Conservation (phyloP, 2,113 vertebrate genomes). For the Ornithorhynchus anatinus region DNA sequence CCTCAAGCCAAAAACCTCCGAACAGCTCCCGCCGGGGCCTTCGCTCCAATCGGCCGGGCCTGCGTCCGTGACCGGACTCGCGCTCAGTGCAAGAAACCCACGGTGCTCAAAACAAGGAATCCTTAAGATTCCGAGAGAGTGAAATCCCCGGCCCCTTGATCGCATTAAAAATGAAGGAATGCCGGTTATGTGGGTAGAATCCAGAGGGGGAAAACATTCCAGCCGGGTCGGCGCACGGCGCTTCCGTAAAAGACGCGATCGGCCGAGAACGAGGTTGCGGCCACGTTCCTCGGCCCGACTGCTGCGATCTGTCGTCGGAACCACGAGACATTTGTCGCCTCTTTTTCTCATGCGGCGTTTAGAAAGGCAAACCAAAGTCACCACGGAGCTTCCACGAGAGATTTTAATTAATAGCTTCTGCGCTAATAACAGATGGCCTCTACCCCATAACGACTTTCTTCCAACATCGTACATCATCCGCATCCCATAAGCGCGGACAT, state of each 20-base stretch:
- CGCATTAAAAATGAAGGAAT: conserved; percentile 60
- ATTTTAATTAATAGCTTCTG: not conserved
- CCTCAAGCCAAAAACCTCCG: no score
- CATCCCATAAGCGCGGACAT: not conserved
- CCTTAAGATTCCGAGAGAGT: conserved; percentile 54
- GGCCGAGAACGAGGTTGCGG: not conserved
- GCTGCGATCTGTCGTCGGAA: not conserved
- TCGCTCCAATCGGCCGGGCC: no score
- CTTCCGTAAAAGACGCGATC: not conserved
- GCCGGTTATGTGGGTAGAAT: conserved; percentile 63
- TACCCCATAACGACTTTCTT: not conserved
- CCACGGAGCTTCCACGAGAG: not conserved
- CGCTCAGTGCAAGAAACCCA: no score
- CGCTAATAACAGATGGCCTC: not conserved
- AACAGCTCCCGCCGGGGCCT: no score
- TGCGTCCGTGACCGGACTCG: no score
- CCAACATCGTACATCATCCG: accelerated
- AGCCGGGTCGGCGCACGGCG: not conserved
- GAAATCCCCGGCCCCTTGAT: conserved; percentile 58
- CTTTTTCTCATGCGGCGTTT: not conserved
- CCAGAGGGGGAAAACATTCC: conserved; percentile 43
- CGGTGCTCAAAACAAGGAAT: conserved; percentile 52
- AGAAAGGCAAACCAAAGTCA: not conserved
- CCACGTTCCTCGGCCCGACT: not conserved
- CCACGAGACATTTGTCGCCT: not conserved